Evolutionary conservation across 2,888 invertebrate genomes (phyloP), one percentile per base, ranked within the genome.

Genomic region (Fragum fragum): DNA sequence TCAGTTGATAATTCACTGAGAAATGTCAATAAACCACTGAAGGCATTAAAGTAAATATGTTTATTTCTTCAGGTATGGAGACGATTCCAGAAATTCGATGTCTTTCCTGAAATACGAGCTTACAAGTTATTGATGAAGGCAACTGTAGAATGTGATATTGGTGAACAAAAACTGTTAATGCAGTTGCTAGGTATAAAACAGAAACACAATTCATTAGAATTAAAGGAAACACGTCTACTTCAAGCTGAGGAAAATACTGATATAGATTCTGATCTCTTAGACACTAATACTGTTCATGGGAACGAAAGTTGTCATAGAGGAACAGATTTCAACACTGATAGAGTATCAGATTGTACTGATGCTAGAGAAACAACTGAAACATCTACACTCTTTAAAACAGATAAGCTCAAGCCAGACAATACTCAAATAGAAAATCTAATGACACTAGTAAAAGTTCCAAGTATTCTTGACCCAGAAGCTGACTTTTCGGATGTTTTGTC

Each of bases 101-200:
- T 98, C 57, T 95, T 94, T 61, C 98, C 98, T 0, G 96, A 96
- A 91, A 94, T 97, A 76, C 96, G 95, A 90, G 96, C 96, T 1
- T 99, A 97, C 91, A 98, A 98, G 95, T 95, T 98, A 32, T 95
- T 99, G 93, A 93, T 99, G 0, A 96, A 97, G 90, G 96, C 97
- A 93, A 96, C 97, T 0, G 96, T 97, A 85, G 90, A 90, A 42
- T 98, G 98, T 94, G 96, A 96, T 71, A 95, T 98, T 81, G 98
- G 98, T 0, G 96, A 96, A 90, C 76, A 52, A 39, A 63, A 73
- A 36, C 61, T 72, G 6, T 53, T 59, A 18, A 42, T 76, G 23
- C 53, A 79, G 14, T 59, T 86, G 26, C 52, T 86, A 0, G 18
- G 32, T 14, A 69, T 28, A n/a, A 52, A 70, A 39, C 6, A 9